A percentile compares a stretch with the other conserved stretches of the same genome.
phyloP scores from a whole-genome alignment of 2,113 vertebrate genomes.

The Aegithalos caudatus region DNA sequence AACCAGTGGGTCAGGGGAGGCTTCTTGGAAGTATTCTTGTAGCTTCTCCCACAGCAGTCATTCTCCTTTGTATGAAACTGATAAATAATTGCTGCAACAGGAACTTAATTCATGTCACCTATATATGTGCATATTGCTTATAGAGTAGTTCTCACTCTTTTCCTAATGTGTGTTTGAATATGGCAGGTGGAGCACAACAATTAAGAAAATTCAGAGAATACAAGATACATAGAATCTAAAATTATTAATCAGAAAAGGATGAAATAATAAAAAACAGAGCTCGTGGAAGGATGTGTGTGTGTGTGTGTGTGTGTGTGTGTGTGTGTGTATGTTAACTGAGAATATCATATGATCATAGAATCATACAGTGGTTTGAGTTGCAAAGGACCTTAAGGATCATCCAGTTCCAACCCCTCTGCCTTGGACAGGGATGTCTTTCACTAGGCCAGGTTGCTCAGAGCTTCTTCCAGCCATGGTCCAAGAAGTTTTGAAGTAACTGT shows the following conservation, averaged over 20 bases:
- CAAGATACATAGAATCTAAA: background rate
- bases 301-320: too few species aligned
- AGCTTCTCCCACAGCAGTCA: background rate
- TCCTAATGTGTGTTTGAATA: background rate
- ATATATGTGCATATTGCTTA: background rate
- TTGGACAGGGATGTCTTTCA: background rate
- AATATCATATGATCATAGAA: background rate
- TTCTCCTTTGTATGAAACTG: background rate
- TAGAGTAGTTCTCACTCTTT: background rate
- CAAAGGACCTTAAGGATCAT: background rate
- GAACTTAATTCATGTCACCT: background rate
- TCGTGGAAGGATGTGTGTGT: background rate
- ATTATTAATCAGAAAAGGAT: background rate
- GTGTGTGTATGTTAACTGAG: background rate
- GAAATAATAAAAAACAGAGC: background rate
- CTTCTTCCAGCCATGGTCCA: background rate
- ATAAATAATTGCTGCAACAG: background rate
- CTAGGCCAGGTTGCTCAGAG: background rate
- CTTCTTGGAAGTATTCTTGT: background rate
- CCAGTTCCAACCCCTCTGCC: background rate
- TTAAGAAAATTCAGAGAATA: background rate
- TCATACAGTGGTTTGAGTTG: background rate
- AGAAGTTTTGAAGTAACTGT: background rate
- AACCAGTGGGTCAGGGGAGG: background rate
- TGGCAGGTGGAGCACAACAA: background rate